phyloP scores from a whole-genome alignment of 2,113 vertebrate genomes.

The Zootoca vivipara region DNA sequence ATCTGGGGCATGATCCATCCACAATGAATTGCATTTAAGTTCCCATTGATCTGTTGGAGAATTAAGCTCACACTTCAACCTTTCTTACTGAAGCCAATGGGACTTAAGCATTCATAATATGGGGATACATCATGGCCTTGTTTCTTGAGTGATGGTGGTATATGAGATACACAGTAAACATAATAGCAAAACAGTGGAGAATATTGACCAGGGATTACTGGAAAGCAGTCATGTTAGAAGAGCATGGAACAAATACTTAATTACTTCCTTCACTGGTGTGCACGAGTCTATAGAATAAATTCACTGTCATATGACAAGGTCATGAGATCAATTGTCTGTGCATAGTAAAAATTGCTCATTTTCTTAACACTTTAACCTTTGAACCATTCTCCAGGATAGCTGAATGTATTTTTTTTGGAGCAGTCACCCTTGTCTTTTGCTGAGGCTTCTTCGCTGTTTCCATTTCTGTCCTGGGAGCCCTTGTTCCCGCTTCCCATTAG shows the following conservation, averaged over 20 bases:
- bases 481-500: conserved; percentile 35
- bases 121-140: neutral
- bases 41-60: neutral
- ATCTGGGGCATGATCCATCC: conserved; percentile 23
- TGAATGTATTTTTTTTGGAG: conserved; percentile 60
- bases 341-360: conserved; percentile 30
- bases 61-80: neutral
- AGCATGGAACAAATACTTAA: conserved; percentile 32
- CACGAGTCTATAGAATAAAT: conserved; percentile 43
- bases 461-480: conserved; percentile 13
- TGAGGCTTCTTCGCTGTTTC: conserved; percentile 63
- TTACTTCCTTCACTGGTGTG: conserved; percentile 30
- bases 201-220: conserved; percentile 25
- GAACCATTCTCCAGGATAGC: conserved; percentile 49
- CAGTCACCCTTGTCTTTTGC: conserved; percentile 27
- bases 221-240: conserved; percentile 10
- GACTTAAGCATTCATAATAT: neutral
- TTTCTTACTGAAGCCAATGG: neutral
- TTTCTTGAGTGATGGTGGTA: neutral
- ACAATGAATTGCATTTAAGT: neutral
- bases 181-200: conserved; percentile 33
- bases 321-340: conserved; percentile 56
- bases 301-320: conserved; percentile 45
- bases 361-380: conserved; percentile 66
- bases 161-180: neutral